Conservation (phyloP, 2,888 invertebrate genomes). For the Creontiades dilutus region DNA sequence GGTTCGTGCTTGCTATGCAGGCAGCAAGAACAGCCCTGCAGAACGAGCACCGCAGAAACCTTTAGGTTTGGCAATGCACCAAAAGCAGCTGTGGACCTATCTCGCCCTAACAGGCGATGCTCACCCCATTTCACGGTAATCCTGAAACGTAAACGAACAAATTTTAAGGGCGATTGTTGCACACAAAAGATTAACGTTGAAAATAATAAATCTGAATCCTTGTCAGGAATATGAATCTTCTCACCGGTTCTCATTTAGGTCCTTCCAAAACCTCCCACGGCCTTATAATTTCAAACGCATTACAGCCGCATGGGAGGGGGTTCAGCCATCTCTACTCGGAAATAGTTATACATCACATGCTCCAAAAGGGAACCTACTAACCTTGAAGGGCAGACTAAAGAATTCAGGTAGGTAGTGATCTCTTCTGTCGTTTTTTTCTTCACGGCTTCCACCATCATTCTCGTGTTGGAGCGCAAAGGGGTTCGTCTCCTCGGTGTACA, state of each 20-base stretch:
- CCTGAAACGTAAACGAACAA: too few species aligned
- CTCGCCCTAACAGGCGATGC: too few species aligned
- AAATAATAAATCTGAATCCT: not conserved
- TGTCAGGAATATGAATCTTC: not conserved
- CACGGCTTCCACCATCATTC: not conserved
- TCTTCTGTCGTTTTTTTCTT: not conserved
- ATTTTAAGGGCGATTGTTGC: too few species aligned
- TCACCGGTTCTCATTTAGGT: not conserved
- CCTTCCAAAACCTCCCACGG: not conserved
- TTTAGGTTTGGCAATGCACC: too few species aligned
- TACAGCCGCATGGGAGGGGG: not conserved
- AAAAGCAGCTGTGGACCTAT: too few species aligned
- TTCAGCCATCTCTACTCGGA: not conserved
- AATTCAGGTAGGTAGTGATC: conserved; percentile 37
- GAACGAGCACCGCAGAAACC: too few species aligned
- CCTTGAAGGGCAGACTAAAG: conserved; percentile 7
- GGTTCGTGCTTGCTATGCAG: too few species aligned
- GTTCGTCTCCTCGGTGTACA: not conserved
- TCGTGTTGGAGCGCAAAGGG: not conserved
- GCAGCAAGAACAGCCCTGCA: too few species aligned
- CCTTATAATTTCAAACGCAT: conserved; percentile 41
- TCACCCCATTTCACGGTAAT: too few species aligned
- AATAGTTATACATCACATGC: conserved; percentile 43
- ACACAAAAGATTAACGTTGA: too few species aligned
- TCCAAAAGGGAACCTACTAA: not conserved